phyloP scores from a whole-genome alignment of 2,113 vertebrate species.

The Xiphophorus maculatus region DNA sequence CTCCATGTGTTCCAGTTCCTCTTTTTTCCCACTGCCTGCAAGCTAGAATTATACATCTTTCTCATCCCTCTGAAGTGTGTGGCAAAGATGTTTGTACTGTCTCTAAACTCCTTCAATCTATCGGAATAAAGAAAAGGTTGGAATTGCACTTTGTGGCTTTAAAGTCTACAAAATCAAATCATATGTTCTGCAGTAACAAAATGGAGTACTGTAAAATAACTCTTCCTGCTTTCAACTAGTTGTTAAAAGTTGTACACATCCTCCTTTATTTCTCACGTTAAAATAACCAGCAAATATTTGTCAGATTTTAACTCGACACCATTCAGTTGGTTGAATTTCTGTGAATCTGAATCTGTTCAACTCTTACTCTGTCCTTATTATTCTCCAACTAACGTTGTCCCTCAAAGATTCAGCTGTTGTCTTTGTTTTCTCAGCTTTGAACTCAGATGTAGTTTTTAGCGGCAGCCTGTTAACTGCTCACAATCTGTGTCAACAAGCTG shows the following conservation, averaged over 20 bases:
- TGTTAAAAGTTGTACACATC: neutral
- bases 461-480: neutral
- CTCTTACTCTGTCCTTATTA: neutral
- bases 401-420: neutral
- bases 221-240: neutral
- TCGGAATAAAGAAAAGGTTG: neutral
- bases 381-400: neutral
- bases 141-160: neutral
- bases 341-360: neutral
- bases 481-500: neutral
- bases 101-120: slow-evolving; percentile 22
- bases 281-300: neutral
- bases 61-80: slow-evolving; percentile 24
- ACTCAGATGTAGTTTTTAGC: slow-evolving; percentile 1
- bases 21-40: slow-evolving; percentile 27
- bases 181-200: neutral
- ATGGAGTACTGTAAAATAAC: neutral
- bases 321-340: neutral
- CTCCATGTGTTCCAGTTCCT: slow-evolving; percentile 14
- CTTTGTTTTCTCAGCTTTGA: neutral
- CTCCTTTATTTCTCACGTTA: neutral
- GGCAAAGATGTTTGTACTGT: slow-evolving; percentile 13
- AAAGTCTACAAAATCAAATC: neutral
- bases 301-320: neutral
- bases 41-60: slow-evolving; percentile 19